Evolutionary conservation across 1,140 invertebrate species (phyloP).

Genomic region (Megathymus violae): DNA sequence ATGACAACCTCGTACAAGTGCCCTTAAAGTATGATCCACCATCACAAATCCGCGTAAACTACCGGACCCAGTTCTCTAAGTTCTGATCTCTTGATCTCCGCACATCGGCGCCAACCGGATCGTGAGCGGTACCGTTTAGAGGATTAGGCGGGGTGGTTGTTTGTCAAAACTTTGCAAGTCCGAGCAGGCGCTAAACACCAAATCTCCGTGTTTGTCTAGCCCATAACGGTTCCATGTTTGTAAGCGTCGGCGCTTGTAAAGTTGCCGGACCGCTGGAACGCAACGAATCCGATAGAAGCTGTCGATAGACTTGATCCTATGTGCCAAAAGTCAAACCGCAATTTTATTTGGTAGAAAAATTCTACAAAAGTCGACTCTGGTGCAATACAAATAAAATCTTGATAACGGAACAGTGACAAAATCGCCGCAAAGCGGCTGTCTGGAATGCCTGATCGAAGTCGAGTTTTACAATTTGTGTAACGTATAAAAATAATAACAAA

Average conservation of each 20-base stretch:
- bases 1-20: not conserved
- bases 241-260: not conserved
- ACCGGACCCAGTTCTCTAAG: constrained; percentile 3
- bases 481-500: no score
- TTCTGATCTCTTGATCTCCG: constrained; percentile 28
- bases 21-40: constrained; percentile 1
- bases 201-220: constrained; percentile 24
- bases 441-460: no score
- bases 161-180: constrained; percentile 32
- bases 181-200: constrained; percentile 15
- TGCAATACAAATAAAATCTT: no score
- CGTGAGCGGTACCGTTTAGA: constrained; percentile 20
- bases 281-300: not conserved
- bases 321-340: no score
- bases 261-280: not conserved
- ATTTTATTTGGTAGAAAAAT: no score
- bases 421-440: no score
- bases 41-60: constrained; percentile 14
- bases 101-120: constrained; percentile 20
- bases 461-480: no score
- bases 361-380: no score
- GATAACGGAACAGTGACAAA: no score
- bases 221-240: constrained; percentile 8
- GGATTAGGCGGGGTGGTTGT: constrained; percentile 19
- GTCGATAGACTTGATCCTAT: no score